Base-by-base conservation (phyloP, 2,888 invertebrate species). In the Zaprionus bogoriensis region DNA sequence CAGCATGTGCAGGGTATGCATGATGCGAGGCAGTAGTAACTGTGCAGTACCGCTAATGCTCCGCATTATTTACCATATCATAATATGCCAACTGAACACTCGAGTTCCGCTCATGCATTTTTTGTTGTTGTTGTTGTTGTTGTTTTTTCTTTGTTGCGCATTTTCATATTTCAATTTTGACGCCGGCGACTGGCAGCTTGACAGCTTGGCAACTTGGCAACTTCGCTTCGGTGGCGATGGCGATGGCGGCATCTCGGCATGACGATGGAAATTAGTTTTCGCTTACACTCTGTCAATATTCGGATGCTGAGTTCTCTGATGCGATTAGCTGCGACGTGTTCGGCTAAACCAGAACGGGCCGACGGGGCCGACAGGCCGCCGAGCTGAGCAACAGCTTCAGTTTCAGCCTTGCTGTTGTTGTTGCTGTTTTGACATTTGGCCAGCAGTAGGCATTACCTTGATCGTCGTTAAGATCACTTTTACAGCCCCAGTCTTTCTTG, bases 401-500 rank as follows among this genome's bases (percentile, higher is more conserved):
- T 52, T 41, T 14, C 32, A 36, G 32, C 17, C 32, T 17, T 14
- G 44, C 50, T 77, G 36, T 30, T 57, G 12, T 17, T 19, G 41
- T 44, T 74, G 70, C 52, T 70, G 46, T 62, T 77, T 74, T 80
- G 86, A 82, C 78, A 79, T 79, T 79, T 79, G 65, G 54, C 28
- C 39, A 20, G 38, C 25, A 55, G 44, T 36, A 42, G 46, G 46
- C 50, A 48, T 85, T 72, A 72, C 85, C 85, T 81, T 85, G 78
- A 84, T 79, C 75, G 58, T 64, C 54, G 74, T 23, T 65, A 59
- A 59, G 74, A 74, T 71, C 75, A 75, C 81, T 78, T 57, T 63
- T 61, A 61, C 67, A 53, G 52, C 42, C 30, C 19, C 30, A 59
- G 44, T 52, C 57, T 55, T 54, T 46, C 39, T 55, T 50, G 47